Conservation (phyloP, 2,113 vertebrate species). For the Baryphthengus martii region DNA sequence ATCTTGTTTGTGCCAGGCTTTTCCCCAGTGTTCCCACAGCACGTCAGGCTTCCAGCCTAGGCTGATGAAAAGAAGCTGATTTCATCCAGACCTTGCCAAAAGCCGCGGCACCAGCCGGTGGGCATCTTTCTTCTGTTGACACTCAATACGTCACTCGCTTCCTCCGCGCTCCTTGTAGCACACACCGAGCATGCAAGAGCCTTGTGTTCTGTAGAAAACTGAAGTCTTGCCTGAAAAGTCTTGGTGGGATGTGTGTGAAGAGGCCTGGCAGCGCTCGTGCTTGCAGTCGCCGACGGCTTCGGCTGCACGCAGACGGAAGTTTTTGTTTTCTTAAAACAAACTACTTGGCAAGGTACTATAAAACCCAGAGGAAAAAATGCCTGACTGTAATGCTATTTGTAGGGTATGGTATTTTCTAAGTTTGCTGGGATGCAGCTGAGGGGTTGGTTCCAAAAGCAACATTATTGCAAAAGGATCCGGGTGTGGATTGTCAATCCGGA, state of each 20-base stretch:
- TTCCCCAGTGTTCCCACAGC: fast-evolving
- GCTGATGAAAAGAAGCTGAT: too few relatives aligned
- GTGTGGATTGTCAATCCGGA: fast-evolving
- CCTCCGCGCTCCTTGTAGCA: background rate
- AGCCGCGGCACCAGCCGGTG: background rate
- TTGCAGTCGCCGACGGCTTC: fast-evolving
- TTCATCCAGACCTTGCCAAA: background rate
- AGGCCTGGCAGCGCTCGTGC: background rate
- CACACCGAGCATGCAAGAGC: fast-evolving
- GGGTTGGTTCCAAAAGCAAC: background rate
- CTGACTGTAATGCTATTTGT: background rate
- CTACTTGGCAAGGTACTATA: fast-evolving
- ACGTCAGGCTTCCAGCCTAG: background rate
- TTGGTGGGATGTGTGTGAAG: fast-evolving
- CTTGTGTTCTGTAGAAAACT: background rate
- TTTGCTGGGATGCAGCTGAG: background rate
- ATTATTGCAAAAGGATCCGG: background rate
- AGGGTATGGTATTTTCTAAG: too few relatives aligned
- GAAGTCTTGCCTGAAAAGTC: background rate
- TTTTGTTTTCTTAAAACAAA: background rate
- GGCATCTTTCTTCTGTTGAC: fast-evolving
- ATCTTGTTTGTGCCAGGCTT: background rate
- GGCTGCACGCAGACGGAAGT: fast-evolving
- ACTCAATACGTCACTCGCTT: fast-evolving
- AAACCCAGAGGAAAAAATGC: fast-evolving